Evolutionary conservation across 2,797 vertebrate species (phyloP).

Genomic region (Protosalanx chinensis): DNA sequence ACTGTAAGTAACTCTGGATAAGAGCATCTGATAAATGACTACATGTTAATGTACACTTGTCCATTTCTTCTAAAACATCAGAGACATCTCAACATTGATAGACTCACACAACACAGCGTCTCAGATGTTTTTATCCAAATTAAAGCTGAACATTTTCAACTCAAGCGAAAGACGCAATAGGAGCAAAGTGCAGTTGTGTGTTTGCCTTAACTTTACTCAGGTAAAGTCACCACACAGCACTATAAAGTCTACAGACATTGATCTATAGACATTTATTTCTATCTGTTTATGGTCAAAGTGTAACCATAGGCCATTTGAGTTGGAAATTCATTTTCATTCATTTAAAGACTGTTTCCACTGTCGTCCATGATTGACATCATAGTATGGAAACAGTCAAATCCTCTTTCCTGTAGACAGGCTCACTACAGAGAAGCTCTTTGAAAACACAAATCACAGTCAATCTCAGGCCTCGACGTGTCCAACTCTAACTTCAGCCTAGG

Average conservation of each 20-base stretch:
- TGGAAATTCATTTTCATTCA: constrained; percentile 36
- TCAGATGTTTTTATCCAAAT: too few relatives aligned
- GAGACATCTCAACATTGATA: too few relatives aligned
- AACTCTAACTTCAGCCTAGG: constrained; percentile 62
- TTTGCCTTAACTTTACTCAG: too few relatives aligned
- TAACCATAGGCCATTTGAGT: constrained; percentile 39
- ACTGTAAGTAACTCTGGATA: too few relatives aligned
- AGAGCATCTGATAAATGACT: too few relatives aligned
- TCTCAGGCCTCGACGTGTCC: constrained; percentile 51
- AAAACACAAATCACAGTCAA: constrained; percentile 54
- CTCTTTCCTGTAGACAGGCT: constrained; percentile 36
- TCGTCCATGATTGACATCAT: constrained; percentile 50
- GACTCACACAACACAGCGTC: too few relatives aligned
- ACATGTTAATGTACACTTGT: too few relatives aligned
- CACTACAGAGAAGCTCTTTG: constrained; percentile 36
- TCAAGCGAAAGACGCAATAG: too few relatives aligned
- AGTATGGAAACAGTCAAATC: constrained; percentile 52
- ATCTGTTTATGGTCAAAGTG: constrained; percentile 20
- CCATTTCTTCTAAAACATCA: too few relatives aligned
- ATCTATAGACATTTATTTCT: constrained; percentile 9
- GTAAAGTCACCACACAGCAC: too few relatives aligned
- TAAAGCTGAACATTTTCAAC: too few relatives aligned
- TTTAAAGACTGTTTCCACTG: constrained; percentile 30
- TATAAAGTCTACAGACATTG: background rate
- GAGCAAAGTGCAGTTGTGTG: too few relatives aligned